phyloP scores from a whole-genome alignment of 1,140 invertebrate species.

The Heterodera carotae region DNA sequence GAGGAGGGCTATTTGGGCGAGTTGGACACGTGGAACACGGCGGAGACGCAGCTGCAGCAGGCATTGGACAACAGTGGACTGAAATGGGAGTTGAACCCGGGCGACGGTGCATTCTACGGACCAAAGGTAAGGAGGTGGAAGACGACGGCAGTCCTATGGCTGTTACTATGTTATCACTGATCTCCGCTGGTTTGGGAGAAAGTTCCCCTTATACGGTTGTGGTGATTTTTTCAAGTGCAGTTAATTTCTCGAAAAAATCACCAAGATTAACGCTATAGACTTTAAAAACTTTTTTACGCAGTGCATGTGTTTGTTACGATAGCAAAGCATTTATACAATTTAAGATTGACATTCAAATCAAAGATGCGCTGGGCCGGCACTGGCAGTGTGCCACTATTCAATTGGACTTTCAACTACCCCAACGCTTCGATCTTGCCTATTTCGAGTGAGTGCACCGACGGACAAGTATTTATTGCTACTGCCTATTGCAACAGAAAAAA shows the following conservation, averaged over 20 bases:
- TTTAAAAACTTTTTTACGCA: too few species aligned
- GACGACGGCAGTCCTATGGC: too few species aligned
- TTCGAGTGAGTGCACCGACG: constrained; percentile 69
- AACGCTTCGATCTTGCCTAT: constrained; percentile 83
- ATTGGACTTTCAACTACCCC: constrained; percentile 94
- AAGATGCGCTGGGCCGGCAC: constrained; percentile 83
- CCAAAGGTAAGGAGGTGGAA: constrained; percentile 74
- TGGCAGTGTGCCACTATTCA: constrained; percentile 98
- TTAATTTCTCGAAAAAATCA: too few species aligned
- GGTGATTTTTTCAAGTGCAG: too few species aligned
- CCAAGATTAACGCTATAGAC: too few species aligned
- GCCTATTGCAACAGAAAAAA: too few species aligned
- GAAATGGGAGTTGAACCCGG: constrained; percentile 83
- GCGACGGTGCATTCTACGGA: constrained; percentile 98
- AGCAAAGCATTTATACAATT: neutral
- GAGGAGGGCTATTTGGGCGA: constrained; percentile 90
- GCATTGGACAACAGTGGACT: constrained; percentile 83
- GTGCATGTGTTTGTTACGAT: too few species aligned
- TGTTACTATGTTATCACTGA: too few species aligned
- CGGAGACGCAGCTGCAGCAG: constrained; percentile 74
- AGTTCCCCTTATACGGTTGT: too few species aligned
- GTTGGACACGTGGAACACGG: constrained; percentile 82
- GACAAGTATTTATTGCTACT: constrained; percentile 19
- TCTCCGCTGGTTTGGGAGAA: too few species aligned
- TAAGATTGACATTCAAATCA: constrained; percentile 92